A percentile compares a stretch with the other conserved stretches of the same genome.
phyloP scores from a whole-genome alignment of 2,113 vertebrate species.

The Myotis lucifugus region DNA sequence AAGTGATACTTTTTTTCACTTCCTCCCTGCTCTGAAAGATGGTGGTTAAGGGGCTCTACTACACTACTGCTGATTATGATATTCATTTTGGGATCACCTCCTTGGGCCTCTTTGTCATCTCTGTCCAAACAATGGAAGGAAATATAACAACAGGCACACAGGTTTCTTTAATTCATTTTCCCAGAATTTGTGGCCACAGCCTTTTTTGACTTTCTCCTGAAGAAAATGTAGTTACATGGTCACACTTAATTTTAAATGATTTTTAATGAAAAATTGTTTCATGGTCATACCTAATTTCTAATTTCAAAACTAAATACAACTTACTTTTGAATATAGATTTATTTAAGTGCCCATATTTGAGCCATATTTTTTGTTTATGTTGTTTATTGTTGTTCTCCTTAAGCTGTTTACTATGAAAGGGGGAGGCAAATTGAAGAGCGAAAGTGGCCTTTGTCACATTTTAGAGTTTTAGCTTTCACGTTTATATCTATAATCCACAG shows the following conservation, averaged over 20 bases:
- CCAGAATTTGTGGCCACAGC: neutral
- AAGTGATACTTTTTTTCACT: neutral
- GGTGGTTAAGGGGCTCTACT: neutral
- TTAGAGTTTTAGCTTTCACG: neutral
- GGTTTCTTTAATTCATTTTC: neutral
- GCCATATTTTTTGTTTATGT: neutral
- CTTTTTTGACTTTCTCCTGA: neutral
- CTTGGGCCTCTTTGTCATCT: too few species aligned
- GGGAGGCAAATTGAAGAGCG: neutral
- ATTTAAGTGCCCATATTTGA: neutral
- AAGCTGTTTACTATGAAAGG: neutral
- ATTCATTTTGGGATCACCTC: neutral
- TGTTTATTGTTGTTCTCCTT: neutral
- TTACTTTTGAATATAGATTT: neutral
- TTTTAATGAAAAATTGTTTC: neutral
- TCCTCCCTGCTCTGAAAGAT: neutral
- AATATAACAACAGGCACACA: neutral
- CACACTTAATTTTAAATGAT: neutral
- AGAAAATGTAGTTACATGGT: neutral
- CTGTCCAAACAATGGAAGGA: neutral
- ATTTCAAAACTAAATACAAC: neutral
- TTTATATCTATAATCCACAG: neutral
- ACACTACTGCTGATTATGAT: accelerated
- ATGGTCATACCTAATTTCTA: neutral
- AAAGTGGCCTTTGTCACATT: neutral